phyloP scores from a whole-genome alignment of 2,888 invertebrate species.

The Sturmia bella region DNA sequence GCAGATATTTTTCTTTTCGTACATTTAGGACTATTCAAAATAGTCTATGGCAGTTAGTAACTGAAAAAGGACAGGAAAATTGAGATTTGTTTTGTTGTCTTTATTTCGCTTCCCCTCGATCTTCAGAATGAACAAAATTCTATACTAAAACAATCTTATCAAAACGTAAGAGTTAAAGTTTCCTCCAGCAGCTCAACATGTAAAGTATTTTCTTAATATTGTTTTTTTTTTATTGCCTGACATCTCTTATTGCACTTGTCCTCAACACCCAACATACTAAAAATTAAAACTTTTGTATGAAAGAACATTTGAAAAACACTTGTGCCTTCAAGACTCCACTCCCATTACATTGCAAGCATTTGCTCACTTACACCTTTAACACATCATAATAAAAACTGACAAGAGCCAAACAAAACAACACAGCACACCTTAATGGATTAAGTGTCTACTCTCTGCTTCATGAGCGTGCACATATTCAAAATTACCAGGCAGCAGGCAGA shows the following conservation, averaged over 20 bases:
- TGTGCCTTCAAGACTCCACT: neutral
- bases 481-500: neutral
- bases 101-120: too few species aligned
- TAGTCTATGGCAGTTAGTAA: too few species aligned
- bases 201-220: neutral
- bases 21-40: too few species aligned
- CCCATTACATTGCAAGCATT: neutral
- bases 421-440: slow-evolving; percentile 27
- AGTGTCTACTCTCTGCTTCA: neutral
- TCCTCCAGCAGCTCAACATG: too few species aligned
- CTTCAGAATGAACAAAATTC: too few species aligned
- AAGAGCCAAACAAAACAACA: slow-evolving; percentile 6
- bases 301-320: neutral
- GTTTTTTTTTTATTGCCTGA: neutral
- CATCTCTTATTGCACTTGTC: slow-evolving; percentile 1
- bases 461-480: neutral
- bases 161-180: too few species aligned
- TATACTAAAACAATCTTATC: too few species aligned
- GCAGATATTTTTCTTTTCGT: neutral
- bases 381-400: slow-evolving; percentile 26
- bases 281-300: slow-evolving; percentile 1
- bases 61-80: too few species aligned
- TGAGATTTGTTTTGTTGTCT: too few species aligned
- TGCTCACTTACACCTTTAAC: slow-evolving; percentile 34
- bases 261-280: neutral